Percentiles rank a stretch among this genome's conserved stretches.
These are phyloP conservation scores for Acromyrmex heyeri DNA, from an alignment of 1,140 invertebrate genomes.

Conservation along the genomic window DNA sequence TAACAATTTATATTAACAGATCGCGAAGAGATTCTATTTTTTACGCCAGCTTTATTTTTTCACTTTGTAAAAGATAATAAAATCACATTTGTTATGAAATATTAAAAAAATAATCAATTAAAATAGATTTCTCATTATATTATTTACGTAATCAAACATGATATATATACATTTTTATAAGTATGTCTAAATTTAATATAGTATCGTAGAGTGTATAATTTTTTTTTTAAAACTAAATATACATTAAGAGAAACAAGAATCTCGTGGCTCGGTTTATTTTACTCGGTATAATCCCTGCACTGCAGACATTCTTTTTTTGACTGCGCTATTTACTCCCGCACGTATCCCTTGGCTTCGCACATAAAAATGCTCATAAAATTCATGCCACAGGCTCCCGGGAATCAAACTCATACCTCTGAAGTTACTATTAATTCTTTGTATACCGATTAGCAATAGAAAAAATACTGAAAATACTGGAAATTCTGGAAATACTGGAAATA, in stretches of 20 bases:
- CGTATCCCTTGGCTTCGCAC: not conserved
- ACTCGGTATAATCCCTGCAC: constrained; percentile 4
- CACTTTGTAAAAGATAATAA: not conserved
- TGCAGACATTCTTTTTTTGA: constrained; percentile 2
- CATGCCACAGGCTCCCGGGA: not conserved
- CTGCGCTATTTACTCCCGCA: not conserved
- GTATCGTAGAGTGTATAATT: not conserved
- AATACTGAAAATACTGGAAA: not conserved
- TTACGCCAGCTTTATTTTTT: not conserved
- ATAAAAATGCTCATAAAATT: constrained; percentile 19
- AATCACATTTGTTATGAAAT: not conserved
- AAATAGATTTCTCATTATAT: not conserved
- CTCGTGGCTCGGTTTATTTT: constrained; percentile 1
- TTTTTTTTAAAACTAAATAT: not conserved
- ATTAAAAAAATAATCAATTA: not conserved
- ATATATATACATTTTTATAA: not conserved
- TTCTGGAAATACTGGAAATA: not conserved
- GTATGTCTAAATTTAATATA: not conserved
- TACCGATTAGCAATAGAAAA: not conserved
- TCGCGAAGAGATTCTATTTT: not conserved
- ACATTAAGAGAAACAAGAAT: not conserved
- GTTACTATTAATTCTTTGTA: not conserved
- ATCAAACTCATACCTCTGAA: not conserved
- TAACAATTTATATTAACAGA: not conserved
- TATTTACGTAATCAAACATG: not conserved